Conservation (phyloP, 2,888 invertebrate species). For the Dryobota labecula region DNA sequence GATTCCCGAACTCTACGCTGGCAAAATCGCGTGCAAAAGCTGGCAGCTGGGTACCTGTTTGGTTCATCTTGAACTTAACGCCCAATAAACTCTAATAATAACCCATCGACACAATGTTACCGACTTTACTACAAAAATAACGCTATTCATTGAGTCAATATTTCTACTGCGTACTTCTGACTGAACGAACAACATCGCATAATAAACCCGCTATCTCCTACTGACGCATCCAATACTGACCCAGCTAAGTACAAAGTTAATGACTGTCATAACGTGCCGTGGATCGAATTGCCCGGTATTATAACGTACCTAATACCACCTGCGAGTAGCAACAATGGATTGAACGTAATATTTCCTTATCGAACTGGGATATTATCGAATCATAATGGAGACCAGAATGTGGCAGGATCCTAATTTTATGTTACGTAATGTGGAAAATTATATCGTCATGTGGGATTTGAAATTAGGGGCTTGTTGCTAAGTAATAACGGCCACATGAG, state of each 20-base stretch:
- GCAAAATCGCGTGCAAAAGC: too few species aligned
- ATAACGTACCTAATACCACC: slow-evolving; percentile 30
- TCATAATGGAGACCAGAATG: slow-evolving; percentile 27
- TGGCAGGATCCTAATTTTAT: slow-evolving; percentile 41
- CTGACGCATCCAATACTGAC: slow-evolving; percentile 29
- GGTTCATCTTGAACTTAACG: slow-evolving; percentile 28
- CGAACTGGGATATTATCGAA: slow-evolving; percentile 44
- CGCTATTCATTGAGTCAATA: slow-evolving; percentile 35
- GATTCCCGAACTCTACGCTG: too few species aligned
- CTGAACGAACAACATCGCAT: slow-evolving; percentile 28
- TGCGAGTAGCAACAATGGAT: slow-evolving; percentile 36
- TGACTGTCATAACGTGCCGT: slow-evolving; percentile 34
- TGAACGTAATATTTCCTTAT: slow-evolving; percentile 45
- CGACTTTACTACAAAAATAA: slow-evolving; percentile 32
- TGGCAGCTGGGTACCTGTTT: too few species aligned
- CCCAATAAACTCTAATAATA: slow-evolving; percentile 18
- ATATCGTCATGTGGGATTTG: neutral
- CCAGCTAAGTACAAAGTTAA: slow-evolving; percentile 49
- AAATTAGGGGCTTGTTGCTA: too few species aligned
- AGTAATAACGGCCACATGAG: too few species aligned
- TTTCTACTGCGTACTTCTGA: slow-evolving; percentile 37
- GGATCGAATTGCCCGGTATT: slow-evolving; percentile 42
- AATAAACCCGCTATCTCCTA: slow-evolving; percentile 48
- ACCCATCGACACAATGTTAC: neutral
- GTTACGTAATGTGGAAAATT: slow-evolving; percentile 19